Evolutionary conservation across 2,888 invertebrate species (phyloP), one percentile per base, ranked within the genome.

Genomic region (Acanthacorydalis orientalis): DNA sequence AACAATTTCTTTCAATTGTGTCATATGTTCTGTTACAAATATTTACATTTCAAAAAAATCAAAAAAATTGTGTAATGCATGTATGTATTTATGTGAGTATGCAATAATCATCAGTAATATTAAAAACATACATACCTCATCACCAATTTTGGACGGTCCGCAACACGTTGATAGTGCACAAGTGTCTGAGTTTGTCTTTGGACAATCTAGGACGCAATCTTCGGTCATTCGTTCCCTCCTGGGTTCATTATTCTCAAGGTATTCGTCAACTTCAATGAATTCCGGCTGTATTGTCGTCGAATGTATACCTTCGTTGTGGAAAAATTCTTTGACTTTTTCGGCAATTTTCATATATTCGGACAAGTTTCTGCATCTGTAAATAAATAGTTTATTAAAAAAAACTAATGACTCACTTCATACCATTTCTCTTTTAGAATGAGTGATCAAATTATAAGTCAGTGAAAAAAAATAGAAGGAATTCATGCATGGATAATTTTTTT

Each of bases 211-310:
- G 91, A 63, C 89, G 87, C 11, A 91, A 69, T 31, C 86, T 54
- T 69, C 72, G 31, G 64, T 64, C 54, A 70, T 64, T 57, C 68
- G 68, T 56, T 70, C 70, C 65, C 68, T 69, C 51, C 51, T 58
- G 67, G 68, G 47, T 41, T 49, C 65, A 63, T 15, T 66, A 57
- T 56, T 60, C 34, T 56, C 67, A 57, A 54, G 70, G 62, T 52
- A 67, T 59, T 57, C 69, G 57, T 57, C 79, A 57, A 86, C 74
- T 63, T 95, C 93, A 45, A 90, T 83, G 65, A 96, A 96, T 69
- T 97, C 97, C 0, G 96, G 96, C 63, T 97, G 96, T 62, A 97
- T 96, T 32, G 97, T 97, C 16, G 96, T 96, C 39, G 96, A 96
- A 67, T 97, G 97, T 56, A 97, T 96, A 44, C 96, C 96, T 66